phyloP scores from a whole-genome alignment of 2,888 invertebrate species.

The Pteria penguin region DNA sequence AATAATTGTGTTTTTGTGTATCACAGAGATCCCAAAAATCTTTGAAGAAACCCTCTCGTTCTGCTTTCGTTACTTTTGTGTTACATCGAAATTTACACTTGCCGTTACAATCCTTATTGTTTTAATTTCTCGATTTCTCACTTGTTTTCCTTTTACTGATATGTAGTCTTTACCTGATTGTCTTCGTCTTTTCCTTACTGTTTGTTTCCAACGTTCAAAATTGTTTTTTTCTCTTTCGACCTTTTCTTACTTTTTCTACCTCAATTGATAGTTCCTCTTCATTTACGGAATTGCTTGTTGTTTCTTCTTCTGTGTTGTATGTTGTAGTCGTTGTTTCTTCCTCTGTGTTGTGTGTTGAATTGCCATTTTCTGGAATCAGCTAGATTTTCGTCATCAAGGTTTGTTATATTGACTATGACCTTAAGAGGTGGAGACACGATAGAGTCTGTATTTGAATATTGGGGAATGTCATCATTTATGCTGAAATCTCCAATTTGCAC shows the following conservation, averaged over 20 bases:
- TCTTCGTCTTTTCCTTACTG: conserved; percentile 1
- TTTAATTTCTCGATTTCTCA: not conserved
- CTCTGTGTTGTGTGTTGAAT: too few relatives aligned
- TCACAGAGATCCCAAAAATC: conserved; percentile 4
- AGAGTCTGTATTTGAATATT: not conserved
- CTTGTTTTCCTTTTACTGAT: not conserved
- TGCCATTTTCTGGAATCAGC: too few relatives aligned
- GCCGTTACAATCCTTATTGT: not conserved
- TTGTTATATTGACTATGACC: not conserved
- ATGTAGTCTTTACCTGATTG: conserved; percentile 16
- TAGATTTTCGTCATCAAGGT: not conserved
- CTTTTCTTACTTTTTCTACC: not conserved
- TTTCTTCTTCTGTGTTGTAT: not conserved
- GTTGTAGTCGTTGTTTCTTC: not conserved
- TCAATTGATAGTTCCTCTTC: too few relatives aligned
- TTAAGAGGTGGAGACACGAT: not conserved
- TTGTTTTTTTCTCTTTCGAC: not conserved
- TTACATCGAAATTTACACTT: conserved; percentile 7
- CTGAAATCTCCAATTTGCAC: not conserved
- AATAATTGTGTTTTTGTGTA: not conserved
- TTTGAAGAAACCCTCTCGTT: not conserved
- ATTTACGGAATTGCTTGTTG: not conserved
- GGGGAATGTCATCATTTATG: not conserved
- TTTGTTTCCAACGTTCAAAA: conserved; percentile 16
- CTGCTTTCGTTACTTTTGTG: not conserved